Percentiles rank a stretch among this genome's conserved stretches.
These are phyloP conservation scores for Centropristis striata DNA, from an alignment of 2,113 vertebrate species.

Conservation along the genomic window DNA sequence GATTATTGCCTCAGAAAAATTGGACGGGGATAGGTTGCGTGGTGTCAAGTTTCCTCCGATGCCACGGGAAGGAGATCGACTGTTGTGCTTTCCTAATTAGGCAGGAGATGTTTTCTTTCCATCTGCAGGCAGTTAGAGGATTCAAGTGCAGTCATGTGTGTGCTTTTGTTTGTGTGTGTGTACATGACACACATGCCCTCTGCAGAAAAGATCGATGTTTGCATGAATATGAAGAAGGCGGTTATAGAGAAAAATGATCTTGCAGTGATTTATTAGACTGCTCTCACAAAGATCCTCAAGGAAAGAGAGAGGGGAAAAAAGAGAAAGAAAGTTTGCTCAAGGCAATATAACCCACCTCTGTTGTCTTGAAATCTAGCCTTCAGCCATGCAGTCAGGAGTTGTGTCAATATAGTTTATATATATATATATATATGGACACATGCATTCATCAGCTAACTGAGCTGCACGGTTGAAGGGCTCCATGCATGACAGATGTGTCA, in stretches of 20 bases:
- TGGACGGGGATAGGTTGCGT: constrained; percentile 16
- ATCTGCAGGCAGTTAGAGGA: constrained; percentile 34
- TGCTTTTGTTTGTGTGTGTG: constrained; percentile 14
- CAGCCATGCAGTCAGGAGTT: constrained; percentile 36
- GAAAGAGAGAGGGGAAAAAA: background rate
- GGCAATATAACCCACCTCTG: constrained; percentile 58
- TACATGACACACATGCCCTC: constrained; percentile 51
- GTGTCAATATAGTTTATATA: constrained; percentile 57
- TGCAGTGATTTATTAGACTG: constrained; percentile 70
- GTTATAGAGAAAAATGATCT: constrained; percentile 52
- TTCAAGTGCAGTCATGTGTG: constrained; percentile 24
- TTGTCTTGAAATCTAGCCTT: constrained; percentile 60
- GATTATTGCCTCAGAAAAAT: constrained; percentile 35
- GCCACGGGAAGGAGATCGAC: constrained; percentile 49
- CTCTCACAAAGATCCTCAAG: constrained; percentile 34
- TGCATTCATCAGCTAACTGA: background rate
- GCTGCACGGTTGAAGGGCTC: background rate
- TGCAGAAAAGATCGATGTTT: constrained; percentile 67
- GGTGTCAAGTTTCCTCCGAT: constrained; percentile 45
- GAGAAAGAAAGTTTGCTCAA: constrained; percentile 44
- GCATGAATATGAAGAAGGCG: constrained; percentile 68
- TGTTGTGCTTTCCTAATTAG: constrained; percentile 70
- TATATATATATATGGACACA: background rate
- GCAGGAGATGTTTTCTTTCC: constrained; percentile 41
- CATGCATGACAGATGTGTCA: constrained; percentile 32